Conservation (phyloP, 2,113 vertebrate species). For the Ciconia boyciana region DNA sequence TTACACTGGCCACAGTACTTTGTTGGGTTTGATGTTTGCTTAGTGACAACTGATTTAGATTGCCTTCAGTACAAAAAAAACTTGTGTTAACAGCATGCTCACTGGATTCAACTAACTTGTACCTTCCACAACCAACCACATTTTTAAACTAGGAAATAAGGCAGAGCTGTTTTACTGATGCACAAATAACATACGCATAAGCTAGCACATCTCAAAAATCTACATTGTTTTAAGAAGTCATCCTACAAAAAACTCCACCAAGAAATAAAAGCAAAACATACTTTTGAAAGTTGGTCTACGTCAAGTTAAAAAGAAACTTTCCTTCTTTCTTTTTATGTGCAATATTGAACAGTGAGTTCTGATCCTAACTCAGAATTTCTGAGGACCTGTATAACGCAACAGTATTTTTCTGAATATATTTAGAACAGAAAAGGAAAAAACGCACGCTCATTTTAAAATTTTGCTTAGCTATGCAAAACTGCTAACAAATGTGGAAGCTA, state of each 20-base stretch:
- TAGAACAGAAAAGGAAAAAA: not conserved
- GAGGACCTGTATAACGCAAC: not conserved
- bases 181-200: not conserved
- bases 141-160: not conserved
- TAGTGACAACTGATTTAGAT: not conserved
- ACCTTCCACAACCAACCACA: not conserved
- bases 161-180: not conserved
- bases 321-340: not conserved
- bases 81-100: not conserved
- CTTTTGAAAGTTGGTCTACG: not conserved
- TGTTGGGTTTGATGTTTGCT: not conserved
- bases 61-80: not conserved
- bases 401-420: not conserved
- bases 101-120: not conserved
- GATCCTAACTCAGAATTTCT: not conserved
- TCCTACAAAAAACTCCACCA: not conserved
- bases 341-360: not conserved
- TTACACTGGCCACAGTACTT: not conserved
- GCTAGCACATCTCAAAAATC: not conserved
- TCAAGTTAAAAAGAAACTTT: not conserved
- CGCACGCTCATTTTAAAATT: not conserved
- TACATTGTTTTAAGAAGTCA: not conserved
- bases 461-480: constrained; percentile 19
- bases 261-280: not conserved
- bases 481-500: not conserved